phyloP scores from a whole-genome alignment of 2,888 invertebrate genomes.

The Slavum lentiscoides region DNA sequence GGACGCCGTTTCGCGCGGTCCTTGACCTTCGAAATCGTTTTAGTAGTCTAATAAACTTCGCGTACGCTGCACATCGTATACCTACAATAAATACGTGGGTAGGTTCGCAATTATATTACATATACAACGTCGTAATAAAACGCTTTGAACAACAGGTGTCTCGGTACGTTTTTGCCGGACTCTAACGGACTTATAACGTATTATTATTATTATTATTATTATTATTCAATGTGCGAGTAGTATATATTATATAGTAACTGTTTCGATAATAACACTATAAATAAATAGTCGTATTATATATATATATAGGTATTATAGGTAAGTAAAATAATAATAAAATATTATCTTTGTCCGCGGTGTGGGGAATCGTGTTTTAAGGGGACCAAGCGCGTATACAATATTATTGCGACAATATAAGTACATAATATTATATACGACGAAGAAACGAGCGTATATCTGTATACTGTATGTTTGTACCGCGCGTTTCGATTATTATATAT shows the following conservation, averaged over 20 bases:
- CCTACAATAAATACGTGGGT: neutral
- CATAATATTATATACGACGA: neutral
- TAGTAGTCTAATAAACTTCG: conserved; percentile 38
- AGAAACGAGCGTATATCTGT: neutral
- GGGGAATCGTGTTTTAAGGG: neutral
- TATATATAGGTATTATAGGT: too few species aligned
- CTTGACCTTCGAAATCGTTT: conserved; percentile 51
- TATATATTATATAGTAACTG: too few species aligned
- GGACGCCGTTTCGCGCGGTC: conserved; percentile 38
- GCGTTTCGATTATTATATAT: neutral
- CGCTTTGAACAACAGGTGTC: conserved; percentile 24
- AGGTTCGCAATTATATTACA: conserved; percentile 1
- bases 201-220: too few species aligned
- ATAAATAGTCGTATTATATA: too few species aligned
- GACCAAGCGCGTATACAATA: neutral
- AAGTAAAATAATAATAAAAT: too few species aligned
- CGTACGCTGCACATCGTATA: conserved; percentile 1
- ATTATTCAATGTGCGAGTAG: too few species aligned
- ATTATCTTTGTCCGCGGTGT: too few species aligned
- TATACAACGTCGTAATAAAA: neutral
- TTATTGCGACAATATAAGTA: too few species aligned
- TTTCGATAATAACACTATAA: too few species aligned
- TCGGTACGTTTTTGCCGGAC: neutral
- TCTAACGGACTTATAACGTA: too few species aligned
- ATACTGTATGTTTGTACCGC: neutral